Base-by-base conservation (phyloP, 2,888 invertebrate species). In the Luffia ferchaultella region DNA sequence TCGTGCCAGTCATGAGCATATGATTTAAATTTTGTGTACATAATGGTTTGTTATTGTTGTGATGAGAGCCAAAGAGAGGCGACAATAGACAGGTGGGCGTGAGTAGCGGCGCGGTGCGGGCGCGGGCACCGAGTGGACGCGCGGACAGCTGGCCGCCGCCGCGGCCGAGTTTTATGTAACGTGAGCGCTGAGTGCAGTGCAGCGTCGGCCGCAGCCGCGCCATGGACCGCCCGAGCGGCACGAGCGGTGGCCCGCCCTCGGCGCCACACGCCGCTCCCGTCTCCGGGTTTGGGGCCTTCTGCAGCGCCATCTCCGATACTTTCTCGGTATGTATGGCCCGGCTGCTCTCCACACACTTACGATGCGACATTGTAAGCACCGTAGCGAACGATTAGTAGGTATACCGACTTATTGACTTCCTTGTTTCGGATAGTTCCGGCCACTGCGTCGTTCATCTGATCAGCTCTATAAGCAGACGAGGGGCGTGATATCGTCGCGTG, bases 71-170 rank as follows among this genome's bases (percentile, higher is more conserved):
- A 79, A 78, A 69, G 71, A 70, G 70, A 61, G 72, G 71, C 69
- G 75, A 74, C 76, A 76, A 71, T 73, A 68, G 76, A 74, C 78
- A 80, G 79, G 80, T 79, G 77, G 68, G 75, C 73, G 78, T 73
- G 72, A 65, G 67, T 63, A 66, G 70, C 72, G 71, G 65, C 43
- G 43, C 18, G 48, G 16, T 3, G 41, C 16, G 48, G 15, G 41
- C 40, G 42, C 48, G 46, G 45, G 20, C 47, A 30, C 45, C 20
- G 30, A 30, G 30, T 45, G 45, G 20, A 18, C 46, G 17, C 30
- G 30, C 46, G 20, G 76, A 76, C 77, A 78, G 78, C 72, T 66
- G 67, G 62, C 64, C 66, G 30, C 30, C n/a, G n/a, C n/a, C n/a
- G n/a, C 50, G 56, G 61, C 58, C 57, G 61, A 59, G 65, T 70